These are phyloP conservation scores for Imbricaverruca yamaguchii DNA, from an alignment of 2,888 invertebrate genomes.

Conservation along the genomic window DNA sequence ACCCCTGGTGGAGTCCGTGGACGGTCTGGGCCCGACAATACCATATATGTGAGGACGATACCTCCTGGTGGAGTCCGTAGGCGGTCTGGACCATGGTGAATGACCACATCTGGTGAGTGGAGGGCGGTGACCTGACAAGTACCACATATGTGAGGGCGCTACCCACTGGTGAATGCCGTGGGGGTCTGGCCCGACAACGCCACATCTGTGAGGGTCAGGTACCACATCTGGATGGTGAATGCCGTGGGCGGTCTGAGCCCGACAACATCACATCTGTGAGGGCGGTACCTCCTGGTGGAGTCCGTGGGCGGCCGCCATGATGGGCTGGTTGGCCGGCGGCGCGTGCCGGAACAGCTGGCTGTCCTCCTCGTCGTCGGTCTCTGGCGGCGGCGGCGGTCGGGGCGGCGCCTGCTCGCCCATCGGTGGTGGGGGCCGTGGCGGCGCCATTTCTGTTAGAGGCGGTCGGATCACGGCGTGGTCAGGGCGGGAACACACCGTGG, in stretches of 20 bases:
- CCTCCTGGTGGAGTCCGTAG: conserved; percentile 94
- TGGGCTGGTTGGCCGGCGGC: conserved; percentile 92
- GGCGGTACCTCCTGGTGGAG: conserved; percentile 80
- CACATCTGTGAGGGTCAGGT: too few relatives aligned
- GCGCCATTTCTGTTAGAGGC: conserved; percentile 49
- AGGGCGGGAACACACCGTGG: too few relatives aligned
- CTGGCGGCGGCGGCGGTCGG: conserved; percentile 83
- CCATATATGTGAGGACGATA: conserved; percentile 40
- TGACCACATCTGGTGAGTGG: neutral
- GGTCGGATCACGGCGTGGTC: too few relatives aligned
- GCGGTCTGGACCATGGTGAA: conserved; percentile 95
- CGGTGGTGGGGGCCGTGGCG: conserved; percentile 63
- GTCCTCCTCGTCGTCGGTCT: conserved; percentile 75
- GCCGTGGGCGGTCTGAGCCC: too few relatives aligned
- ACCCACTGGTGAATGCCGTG: too few relatives aligned
- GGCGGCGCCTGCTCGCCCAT: conserved; percentile 67
- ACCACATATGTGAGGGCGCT: too few relatives aligned
- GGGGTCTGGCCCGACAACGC: too few relatives aligned
- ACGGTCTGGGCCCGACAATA: too few relatives aligned
- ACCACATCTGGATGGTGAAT: too few relatives aligned
- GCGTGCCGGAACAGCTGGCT: conserved; percentile 46
- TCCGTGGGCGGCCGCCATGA: conserved; percentile 97
- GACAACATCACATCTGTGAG: too few relatives aligned
- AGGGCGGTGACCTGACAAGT: too few relatives aligned
- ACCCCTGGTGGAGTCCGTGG: too few relatives aligned